These are phyloP conservation scores for Megalops atlanticus DNA, from an alignment of 2,113 vertebrate genomes.

Conservation along the genomic window DNA sequence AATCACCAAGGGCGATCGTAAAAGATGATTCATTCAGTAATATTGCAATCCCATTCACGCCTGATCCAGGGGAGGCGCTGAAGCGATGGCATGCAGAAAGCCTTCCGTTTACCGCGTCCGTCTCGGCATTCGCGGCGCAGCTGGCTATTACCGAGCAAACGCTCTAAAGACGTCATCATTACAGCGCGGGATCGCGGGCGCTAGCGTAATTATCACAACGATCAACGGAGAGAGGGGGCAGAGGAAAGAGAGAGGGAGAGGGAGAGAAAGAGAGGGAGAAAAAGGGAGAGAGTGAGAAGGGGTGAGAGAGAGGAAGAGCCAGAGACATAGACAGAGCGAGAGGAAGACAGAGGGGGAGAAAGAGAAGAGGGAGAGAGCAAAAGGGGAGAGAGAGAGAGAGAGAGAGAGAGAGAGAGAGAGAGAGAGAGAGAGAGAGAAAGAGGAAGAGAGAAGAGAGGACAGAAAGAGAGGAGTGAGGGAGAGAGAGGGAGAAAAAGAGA, in stretches of 20 bases:
- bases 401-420: not conserved
- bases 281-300: not conserved
- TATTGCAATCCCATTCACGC: not conserved
- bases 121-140: not conserved
- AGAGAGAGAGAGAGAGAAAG: not conserved
- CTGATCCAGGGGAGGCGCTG: not conserved
- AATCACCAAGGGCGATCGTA: not conserved
- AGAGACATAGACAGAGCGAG: too few species aligned
- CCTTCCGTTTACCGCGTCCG: not conserved
- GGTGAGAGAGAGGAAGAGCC: not conserved
- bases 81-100: not conserved
- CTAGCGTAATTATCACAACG: not conserved
- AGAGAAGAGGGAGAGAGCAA: not conserved
- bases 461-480: too few species aligned
- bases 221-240: not conserved
- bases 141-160: not conserved
- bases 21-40: not conserved
- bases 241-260: not conserved
- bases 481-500: not conserved
- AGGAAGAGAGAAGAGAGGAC: too few species aligned
- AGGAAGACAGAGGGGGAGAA: not conserved
- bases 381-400: not conserved
- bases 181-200: too few species aligned
- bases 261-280: not conserved
- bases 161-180: not conserved